Base-by-base conservation (phyloP, 2,113 vertebrate species). In the Nestor notabilis region DNA sequence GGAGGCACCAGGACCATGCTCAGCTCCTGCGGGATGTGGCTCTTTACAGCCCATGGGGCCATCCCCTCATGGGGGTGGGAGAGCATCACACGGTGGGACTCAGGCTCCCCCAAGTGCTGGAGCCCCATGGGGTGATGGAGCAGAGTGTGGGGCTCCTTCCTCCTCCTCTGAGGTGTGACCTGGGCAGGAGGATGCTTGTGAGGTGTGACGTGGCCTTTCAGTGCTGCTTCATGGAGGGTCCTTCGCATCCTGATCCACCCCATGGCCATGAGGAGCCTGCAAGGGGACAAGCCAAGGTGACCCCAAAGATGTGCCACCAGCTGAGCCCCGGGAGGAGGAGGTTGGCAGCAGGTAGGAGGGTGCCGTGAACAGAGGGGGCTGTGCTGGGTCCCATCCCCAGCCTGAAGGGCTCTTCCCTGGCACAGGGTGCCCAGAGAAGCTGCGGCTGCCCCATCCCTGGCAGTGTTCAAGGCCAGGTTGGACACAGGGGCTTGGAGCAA, bases 51-150 rank as follows among this genome's bases (percentile, higher is more conserved):
- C 44, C 35, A 21, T 29, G 31, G 7, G 37, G 18, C 11, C 58
- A 11, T 35, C 18, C 0, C 5, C 5, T 14, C 52, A 5, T 0
- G 8, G 31, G 43, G 8, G 10, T 31, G 58, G 52, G 50, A 7
- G 27, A 3, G 11, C 35, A 4, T 16, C 43, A 2, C 60, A 2
- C 5, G 2, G 44, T 17, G 60, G 39, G 24, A 23, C 56, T 27
- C 11, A 3, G 41, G 28, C 5, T 52, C 50, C 46, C 37, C 64
- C 21, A 9, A 7, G 24, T 65, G 35, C 20, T 24, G 19, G 4
- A 21, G 25, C 9, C 31, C 52, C 35, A 0, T 5, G 58, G 71
- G 28, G 65, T 23, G 70, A 49, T 6, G 39, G 58, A 47, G 69
- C 17, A 3, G 17, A 15, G 18, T 0, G 1, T 11, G 29, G 9